Evolutionary conservation across 2,797 vertebrate genomes (phyloP).

Genomic region (Microctenopoma lineatum): DNA sequence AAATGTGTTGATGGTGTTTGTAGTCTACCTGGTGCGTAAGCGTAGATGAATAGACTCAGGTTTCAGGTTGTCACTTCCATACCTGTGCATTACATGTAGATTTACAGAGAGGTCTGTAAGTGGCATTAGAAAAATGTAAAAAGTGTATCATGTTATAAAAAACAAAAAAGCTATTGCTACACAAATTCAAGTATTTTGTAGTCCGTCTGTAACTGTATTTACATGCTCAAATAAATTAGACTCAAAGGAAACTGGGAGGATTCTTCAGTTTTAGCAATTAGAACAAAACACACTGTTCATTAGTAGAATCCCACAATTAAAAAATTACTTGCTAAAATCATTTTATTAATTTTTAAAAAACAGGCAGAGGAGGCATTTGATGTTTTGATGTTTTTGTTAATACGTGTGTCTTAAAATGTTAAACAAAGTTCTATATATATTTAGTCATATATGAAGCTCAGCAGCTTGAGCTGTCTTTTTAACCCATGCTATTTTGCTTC

Average conservation of each 20-base stretch:
- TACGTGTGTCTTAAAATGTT: conserved; percentile 2
- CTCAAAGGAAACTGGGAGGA: background rate
- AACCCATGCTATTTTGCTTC: conserved; percentile 24
- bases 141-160: conserved; percentile 1
- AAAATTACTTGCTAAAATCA: background rate
- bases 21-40: conserved; percentile 25
- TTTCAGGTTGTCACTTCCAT: background rate
- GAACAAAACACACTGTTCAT: conserved; percentile 26
- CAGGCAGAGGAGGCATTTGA: background rate
- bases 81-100: background rate
- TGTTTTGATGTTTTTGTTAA: conserved; percentile 8
- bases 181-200: conserved; percentile 3
- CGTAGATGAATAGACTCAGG: conserved; percentile 13
- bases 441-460: conserved; percentile 9
- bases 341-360: background rate
- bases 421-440: background rate
- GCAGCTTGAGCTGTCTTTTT: background rate
- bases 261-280: conserved; percentile 21
- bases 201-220: conserved; percentile 16
- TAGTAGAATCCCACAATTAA: conserved; percentile 15
- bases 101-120: background rate
- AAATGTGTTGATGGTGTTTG: conserved; percentile 54
- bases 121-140: conserved; percentile 15
- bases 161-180: background rate
- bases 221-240: conserved; percentile 28